Percentiles rank a stretch among this genome's conserved stretches.
phyloP scores from a whole-genome alignment of 1,140 invertebrate species.

The Lysiphlebus fabarum region DNA sequence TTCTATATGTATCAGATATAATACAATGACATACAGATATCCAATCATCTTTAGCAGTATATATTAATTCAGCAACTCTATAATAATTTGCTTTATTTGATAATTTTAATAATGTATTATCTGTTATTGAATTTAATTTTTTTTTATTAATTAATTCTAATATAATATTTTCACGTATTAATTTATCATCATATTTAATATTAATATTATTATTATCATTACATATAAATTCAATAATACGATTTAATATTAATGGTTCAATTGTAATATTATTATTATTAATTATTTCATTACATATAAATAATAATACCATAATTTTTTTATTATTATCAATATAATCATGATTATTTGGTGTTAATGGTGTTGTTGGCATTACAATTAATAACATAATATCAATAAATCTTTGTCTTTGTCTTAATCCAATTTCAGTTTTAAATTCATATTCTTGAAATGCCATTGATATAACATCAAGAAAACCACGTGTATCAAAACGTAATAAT shows the following conservation, averaged over 20 bases:
- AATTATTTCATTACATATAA: constrained; percentile 44
- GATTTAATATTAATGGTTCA: constrained; percentile 41
- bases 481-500: constrained; percentile 72
- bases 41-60: constrained; percentile 50
- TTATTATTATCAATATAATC: constrained; percentile 53
- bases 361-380: constrained; percentile 65
- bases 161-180: constrained; percentile 78
- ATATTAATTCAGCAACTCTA: constrained; percentile 44
- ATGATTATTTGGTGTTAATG: constrained; percentile 37
- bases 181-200: constrained; percentile 56
- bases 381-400: constrained; percentile 78
- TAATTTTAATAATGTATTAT: constrained; percentile 57
- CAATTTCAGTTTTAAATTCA: constrained; percentile 74
- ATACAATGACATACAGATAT: constrained; percentile 48
- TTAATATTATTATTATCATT: constrained; percentile 53
- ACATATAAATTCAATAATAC: constrained; percentile 58
- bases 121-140: constrained; percentile 63
- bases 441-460: constrained; percentile 82
- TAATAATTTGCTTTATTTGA: constrained; percentile 64
- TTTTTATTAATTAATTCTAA: constrained; percentile 72
- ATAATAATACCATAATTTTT: constrained; percentile 62
- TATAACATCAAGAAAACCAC: constrained; percentile 87
- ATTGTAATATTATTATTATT: constrained; percentile 43
- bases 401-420: constrained; percentile 70
- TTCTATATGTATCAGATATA: constrained; percentile 38